Conservation (phyloP, 2,113 vertebrate genomes). For the Lophura nycthemera region DNA sequence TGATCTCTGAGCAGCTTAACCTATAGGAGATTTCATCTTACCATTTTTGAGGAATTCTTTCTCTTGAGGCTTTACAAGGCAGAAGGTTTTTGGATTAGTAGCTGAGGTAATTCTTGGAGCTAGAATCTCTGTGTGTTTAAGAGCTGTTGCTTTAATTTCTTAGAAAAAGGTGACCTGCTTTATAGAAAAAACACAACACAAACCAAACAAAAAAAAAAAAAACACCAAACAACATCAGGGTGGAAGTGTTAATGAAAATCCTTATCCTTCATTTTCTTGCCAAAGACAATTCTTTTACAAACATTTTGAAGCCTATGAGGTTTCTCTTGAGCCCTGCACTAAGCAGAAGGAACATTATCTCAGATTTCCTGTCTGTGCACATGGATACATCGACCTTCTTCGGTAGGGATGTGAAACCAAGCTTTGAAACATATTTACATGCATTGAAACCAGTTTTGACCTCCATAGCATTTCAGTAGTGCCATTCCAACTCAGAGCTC, state of each 20-base stretch:
- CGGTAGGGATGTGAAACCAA: background rate
- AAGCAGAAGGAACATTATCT: background rate
- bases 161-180: background rate
- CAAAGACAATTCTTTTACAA: background rate
- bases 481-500: background rate
- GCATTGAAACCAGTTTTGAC: background rate
- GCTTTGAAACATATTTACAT: background rate
- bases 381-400: background rate
- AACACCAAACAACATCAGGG: no score
- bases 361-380: background rate
- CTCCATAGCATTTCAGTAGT: background rate
- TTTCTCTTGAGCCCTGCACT: background rate
- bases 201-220: background rate
- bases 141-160: background rate
- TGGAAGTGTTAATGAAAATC: background rate
- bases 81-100: background rate
- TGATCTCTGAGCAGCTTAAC: background rate
- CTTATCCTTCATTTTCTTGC: background rate
- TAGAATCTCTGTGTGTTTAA: background rate
- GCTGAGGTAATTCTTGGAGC: background rate
- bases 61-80: background rate
- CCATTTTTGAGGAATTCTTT: background rate
- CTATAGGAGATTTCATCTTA: background rate
- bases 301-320: accelerated
- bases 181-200: background rate